phyloP scores from a whole-genome alignment of 2,113 vertebrate species.

The Egretta garzetta region DNA sequence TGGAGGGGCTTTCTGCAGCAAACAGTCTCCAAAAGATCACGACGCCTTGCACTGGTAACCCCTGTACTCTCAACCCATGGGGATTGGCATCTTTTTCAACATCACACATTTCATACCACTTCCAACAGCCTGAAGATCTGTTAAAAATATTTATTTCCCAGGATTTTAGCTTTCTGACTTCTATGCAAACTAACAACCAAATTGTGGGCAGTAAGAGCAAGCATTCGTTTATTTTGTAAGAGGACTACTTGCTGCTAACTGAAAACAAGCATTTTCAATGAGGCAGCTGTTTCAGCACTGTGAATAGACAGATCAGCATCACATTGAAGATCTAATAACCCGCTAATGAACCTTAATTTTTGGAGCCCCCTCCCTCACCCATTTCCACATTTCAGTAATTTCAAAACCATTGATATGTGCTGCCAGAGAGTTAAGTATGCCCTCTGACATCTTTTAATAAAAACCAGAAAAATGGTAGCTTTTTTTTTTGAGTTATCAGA shows the following conservation, averaged over 20 bases:
- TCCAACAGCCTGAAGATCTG: neutral
- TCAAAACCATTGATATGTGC: neutral
- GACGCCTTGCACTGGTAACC: neutral
- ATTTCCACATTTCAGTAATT: neutral
- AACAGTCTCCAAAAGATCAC: neutral
- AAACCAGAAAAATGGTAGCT: neutral
- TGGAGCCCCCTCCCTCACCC: neutral
- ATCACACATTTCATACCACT: neutral
- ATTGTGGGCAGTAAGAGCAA: slow-evolving; percentile 28
- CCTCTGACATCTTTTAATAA: neutral
- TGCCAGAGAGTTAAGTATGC: neutral
- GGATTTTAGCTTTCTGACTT: neutral
- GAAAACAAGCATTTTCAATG: slow-evolving; percentile 49
- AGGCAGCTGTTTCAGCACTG: slow-evolving; percentile 41
- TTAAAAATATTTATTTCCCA: slow-evolving; percentile 30
- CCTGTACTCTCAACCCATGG: rapidly evolving
- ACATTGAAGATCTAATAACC: slow-evolving; percentile 9
- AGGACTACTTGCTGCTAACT: slow-evolving; percentile 40
- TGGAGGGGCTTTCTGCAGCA: neutral
- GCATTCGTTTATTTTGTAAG: slow-evolving; percentile 43
- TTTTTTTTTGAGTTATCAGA: neutral
- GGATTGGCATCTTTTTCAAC: neutral
- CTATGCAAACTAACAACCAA: slow-evolving; percentile 23
- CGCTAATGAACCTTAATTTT: neutral
- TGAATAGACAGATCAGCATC: slow-evolving; percentile 12